Evolutionary conservation across 2,797 vertebrate species (phyloP).

Genomic region (Coccyzus lansbergi): DNA sequence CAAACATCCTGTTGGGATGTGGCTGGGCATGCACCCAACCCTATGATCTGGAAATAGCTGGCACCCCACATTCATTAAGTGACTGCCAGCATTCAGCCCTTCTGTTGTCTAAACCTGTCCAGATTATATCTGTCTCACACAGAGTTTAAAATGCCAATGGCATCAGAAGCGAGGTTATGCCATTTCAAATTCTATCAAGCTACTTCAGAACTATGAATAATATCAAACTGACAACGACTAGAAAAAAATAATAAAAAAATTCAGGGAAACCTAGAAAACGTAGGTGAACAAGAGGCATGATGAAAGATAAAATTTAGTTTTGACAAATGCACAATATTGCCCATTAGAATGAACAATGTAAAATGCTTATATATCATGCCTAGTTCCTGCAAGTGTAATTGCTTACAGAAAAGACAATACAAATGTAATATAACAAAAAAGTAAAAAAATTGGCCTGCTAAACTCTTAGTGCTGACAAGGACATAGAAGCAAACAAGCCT

Average conservation of each 20-base stretch:
- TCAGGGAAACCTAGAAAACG: neutral
- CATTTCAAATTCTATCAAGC: neutral
- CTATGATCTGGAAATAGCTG: constrained; percentile 1
- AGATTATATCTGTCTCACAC: neutral
- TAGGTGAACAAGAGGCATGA: neutral
- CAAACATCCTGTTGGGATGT: neutral
- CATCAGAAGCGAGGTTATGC: neutral
- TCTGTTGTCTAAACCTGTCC: constrained; percentile 9
- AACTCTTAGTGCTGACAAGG: neutral
- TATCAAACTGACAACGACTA: neutral
- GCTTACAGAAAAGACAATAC: neutral
- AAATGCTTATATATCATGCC: neutral
- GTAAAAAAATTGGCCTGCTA: neutral
- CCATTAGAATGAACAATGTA: neutral
- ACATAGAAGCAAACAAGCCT: neutral
- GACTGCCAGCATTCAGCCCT: constrained; percentile 24
- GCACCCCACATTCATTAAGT: neutral
- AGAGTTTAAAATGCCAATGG: neutral
- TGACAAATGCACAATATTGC: neutral
- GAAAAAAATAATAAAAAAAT: neutral
- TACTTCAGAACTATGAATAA: neutral
- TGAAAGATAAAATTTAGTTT: neutral
- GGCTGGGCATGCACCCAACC: neutral
- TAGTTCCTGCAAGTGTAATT: neutral
- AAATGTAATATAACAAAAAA: neutral